These are phyloP conservation scores for Dasysyrphus albostriatus DNA, from an alignment of 2,888 invertebrate genomes.

Conservation along the genomic window DNA sequence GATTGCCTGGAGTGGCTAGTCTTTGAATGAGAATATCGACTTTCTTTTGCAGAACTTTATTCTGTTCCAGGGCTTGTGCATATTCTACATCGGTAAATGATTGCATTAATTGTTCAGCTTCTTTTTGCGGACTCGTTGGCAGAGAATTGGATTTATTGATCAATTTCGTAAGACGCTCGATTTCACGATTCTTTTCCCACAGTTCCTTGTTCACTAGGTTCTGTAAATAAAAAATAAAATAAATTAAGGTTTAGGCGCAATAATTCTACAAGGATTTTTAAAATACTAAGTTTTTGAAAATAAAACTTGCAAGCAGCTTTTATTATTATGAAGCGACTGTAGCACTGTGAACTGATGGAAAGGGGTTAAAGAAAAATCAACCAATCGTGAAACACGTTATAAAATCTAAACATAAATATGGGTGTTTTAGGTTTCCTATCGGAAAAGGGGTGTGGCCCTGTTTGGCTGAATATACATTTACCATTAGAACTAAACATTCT, in stretches of 20 bases:
- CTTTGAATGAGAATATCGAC: constrained; percentile 81
- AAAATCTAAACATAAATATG: no score
- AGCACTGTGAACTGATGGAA: no score
- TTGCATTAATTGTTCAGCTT: constrained; percentile 78
- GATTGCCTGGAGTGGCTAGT: constrained; percentile 76
- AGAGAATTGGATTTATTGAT: constrained; percentile 77
- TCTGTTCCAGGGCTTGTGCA: constrained; percentile 80
- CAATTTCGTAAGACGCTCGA: constrained; percentile 84
- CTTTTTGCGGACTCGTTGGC: constrained; percentile 74
- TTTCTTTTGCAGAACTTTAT: constrained; percentile 81
- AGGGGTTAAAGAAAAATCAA: no score
- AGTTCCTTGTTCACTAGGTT: constrained; percentile 86
- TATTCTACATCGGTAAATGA: constrained; percentile 81
- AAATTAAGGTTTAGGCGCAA: background rate
- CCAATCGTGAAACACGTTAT: no score
- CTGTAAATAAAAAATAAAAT: constrained; percentile 75
- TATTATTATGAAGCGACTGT: no score
- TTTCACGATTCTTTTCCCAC: constrained; percentile 86
- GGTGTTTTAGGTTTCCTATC: no score
- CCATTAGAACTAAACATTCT: no score
- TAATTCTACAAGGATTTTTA: no score
- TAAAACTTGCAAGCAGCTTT: no score
- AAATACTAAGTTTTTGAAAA: no score
- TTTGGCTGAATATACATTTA: no score
- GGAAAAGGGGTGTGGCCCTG: no score